Base-by-base conservation (phyloP, 30 jellyfish, hydroid and myxozoan genomes). In the Aurelia sp. region DNA sequence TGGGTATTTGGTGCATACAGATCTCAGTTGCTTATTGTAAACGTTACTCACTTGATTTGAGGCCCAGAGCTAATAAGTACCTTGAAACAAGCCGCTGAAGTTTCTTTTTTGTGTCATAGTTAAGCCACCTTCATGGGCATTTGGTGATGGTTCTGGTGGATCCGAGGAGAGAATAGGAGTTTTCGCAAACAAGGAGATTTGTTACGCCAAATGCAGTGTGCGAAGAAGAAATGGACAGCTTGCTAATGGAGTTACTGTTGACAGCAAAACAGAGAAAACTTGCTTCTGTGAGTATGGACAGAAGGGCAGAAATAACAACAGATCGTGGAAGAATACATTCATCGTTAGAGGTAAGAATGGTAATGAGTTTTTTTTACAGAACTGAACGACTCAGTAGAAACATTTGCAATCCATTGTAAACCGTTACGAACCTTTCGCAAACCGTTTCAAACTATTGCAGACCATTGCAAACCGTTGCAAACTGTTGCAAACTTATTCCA, bases 81-180 rank as follows among this genome's bases (percentile, higher is more conserved):
- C 55, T 9, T 0, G 16, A 44, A 44, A 8, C 13, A 44, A 44
- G 16, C 16, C 55, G 55, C 7, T 44, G 1, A 44, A 8, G 55
- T 44, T 7, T 12, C 6, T 44, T 8, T 44, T 44, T 44, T 13
- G 55, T 44, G 16, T 44, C 55, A 44, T 8, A 59, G 69, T 59
- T 0, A 59, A 59, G 13, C 69, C 93, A 58, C 82, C 93, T 13
- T 59, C 63, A 41, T 84, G 93, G 93, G 67, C 67, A 8, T 17
- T 48, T 7, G 93, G 93, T 38, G 93, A 84, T 66, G 93, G 93
- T 0, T 30, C 69, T n/a, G 93, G 93, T 38, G 93, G 93, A 3
- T 16, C 71, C 19, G 93, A 84, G 27, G 68, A 72, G 71, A 84
- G 64, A 63, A 72, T 84, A 51, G 93, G 93, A 3, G 55, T 21